phyloP scores from a whole-genome alignment of 2,888 invertebrate species.

The Aphrophora alni region DNA sequence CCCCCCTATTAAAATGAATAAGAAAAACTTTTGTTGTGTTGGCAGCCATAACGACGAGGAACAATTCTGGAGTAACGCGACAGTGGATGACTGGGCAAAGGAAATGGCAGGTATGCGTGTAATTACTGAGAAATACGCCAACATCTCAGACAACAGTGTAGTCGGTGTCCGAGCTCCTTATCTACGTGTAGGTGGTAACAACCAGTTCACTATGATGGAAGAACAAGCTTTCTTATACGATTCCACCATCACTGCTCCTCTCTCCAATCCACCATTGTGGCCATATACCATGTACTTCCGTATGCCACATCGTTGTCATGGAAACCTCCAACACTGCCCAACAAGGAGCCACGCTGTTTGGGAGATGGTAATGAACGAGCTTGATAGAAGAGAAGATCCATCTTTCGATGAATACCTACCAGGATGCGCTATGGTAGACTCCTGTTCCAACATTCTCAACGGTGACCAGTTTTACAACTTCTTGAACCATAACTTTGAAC shows the following conservation, averaged over 20 bases:
- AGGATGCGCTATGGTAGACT: conserved; percentile 94
- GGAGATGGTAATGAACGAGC: conserved; percentile 96
- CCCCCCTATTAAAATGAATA: background rate
- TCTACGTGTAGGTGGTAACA: conserved; percentile 90
- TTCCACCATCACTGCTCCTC: conserved; percentile 91
- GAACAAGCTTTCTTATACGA: conserved; percentile 95
- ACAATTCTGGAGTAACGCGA: conserved; percentile 91
- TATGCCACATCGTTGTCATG: conserved; percentile 94
- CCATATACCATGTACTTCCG: conserved; percentile 98
- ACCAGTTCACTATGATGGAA: conserved; percentile 97
- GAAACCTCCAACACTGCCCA: conserved; percentile 89
- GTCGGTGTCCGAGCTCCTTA: conserved; percentile 92
- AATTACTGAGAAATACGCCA: conserved; percentile 87
- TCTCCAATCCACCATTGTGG: conserved; percentile 93
- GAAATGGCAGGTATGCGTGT: conserved; percentile 95
- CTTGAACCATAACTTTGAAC: conserved; percentile 91
- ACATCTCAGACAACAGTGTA: conserved; percentile 88
- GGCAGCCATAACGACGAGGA: conserved; percentile 88
- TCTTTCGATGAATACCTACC: conserved; percentile 87
- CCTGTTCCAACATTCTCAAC: conserved; percentile 89
- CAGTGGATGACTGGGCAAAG: conserved; percentile 91
- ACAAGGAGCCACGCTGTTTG: conserved; percentile 92
- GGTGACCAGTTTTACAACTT: conserved; percentile 95
- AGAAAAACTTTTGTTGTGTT: background rate
- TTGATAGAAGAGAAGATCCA: conserved; percentile 91